These are phyloP conservation scores for Triplophysa tibetana DNA, from an alignment of 2,113 vertebrate genomes.

Conservation along the genomic window DNA sequence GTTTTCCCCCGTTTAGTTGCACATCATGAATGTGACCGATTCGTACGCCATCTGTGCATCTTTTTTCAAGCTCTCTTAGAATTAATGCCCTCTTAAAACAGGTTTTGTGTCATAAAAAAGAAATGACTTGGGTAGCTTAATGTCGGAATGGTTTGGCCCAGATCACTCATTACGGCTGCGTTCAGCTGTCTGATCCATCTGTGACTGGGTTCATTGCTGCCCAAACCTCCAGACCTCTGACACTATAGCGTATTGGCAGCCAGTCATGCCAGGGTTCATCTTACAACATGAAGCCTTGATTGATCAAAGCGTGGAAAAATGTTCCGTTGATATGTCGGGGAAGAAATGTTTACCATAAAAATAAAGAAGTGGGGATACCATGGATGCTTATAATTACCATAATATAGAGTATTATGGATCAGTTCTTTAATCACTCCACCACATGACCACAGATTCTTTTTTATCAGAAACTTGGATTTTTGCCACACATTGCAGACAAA, in stretches of 20 bases:
- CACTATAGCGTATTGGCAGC: slow-evolving; percentile 39
- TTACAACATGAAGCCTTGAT: slow-evolving; percentile 16
- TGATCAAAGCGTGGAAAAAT: slow-evolving; percentile 10
- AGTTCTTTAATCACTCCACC: too few relatives aligned
- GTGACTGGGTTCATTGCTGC: slow-evolving; percentile 46
- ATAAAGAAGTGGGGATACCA: neutral
- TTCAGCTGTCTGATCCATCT: slow-evolving; percentile 55
- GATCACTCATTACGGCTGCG: slow-evolving; percentile 39
- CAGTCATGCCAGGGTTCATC: slow-evolving; percentile 38
- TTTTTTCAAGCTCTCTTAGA: slow-evolving; percentile 7
- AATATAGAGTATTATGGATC: neutral
- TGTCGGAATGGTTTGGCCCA: slow-evolving; percentile 42
- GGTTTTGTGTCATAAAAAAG: slow-evolving; percentile 41
- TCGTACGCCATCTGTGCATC: slow-evolving; percentile 13
- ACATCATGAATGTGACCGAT: neutral
- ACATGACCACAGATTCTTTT: too few relatives aligned
- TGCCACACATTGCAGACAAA: too few relatives aligned
- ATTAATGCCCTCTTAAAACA: slow-evolving; percentile 19
- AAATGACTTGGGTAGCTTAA: slow-evolving; percentile 44
- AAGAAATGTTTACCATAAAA: neutral
- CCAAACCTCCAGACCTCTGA: slow-evolving; percentile 37
- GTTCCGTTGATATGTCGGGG: neutral
- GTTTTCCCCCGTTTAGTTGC: neutral
- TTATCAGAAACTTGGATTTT: too few relatives aligned
- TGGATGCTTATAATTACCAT: neutral